These are phyloP conservation scores for Menidia menidia DNA, from an alignment of 2,797 vertebrate genomes.

Conservation along the genomic window DNA sequence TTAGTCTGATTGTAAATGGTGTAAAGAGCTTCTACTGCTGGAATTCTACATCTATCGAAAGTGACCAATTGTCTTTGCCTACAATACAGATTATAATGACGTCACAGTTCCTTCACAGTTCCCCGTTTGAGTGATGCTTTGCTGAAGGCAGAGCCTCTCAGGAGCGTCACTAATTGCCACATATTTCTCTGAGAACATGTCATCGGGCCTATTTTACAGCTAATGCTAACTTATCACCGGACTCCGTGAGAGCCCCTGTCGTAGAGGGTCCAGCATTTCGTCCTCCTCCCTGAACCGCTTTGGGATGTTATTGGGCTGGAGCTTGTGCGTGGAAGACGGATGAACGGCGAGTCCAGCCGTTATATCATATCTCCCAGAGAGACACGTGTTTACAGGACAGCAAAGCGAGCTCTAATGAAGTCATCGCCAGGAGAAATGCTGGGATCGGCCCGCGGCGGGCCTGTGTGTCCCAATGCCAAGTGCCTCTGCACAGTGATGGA, in stretches of 20 bases:
- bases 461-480: constrained; percentile 73
- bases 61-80: constrained; percentile 1
- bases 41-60: constrained; percentile 13
- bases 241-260: constrained; percentile 35
- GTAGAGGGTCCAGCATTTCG: constrained; percentile 28
- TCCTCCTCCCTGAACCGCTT: constrained; percentile 25
- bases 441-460: constrained; percentile 65
- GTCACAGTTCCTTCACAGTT: constrained; percentile 24
- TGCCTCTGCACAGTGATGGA: constrained; percentile 72
- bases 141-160: constrained; percentile 38
- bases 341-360: constrained; percentile 52
- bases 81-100: constrained; percentile 16
- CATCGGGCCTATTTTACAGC: constrained; percentile 23
- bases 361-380: constrained; percentile 74
- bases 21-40: background rate
- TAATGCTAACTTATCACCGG: constrained; percentile 52
- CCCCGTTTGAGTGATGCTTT: constrained; percentile 39
- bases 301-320: constrained; percentile 49
- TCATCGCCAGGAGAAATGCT: constrained; percentile 69
- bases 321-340: constrained; percentile 60
- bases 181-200: constrained; percentile 37
- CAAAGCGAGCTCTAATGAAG: constrained; percentile 72
- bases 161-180: constrained; percentile 44
- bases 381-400: constrained; percentile 72
- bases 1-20: background rate